These are phyloP conservation scores for Idaea dimidiata DNA, from an alignment of 2,888 invertebrate species.

Conservation along the genomic window DNA sequence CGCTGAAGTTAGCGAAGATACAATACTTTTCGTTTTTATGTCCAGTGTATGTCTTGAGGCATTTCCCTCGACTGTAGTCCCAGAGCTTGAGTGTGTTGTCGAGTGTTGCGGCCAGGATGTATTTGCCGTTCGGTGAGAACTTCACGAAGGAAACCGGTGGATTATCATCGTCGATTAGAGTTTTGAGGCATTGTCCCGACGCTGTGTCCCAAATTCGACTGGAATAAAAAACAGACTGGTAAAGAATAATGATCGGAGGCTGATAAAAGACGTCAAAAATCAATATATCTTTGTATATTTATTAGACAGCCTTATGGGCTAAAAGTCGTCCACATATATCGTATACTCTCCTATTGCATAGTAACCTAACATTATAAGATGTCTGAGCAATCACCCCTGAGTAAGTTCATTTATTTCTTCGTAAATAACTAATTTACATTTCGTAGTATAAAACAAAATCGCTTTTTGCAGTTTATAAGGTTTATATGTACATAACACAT, in stretches of 20 bases:
- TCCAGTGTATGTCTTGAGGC: conserved; percentile 98
- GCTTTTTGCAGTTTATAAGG: too few relatives aligned
- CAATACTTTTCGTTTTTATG: conserved; percentile 99
- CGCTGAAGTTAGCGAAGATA: conserved; percentile 99
- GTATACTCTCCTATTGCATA: too few relatives aligned
- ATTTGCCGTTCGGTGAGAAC: conserved; percentile 99
- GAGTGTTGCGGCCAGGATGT: conserved; percentile 97
- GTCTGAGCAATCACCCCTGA: too few relatives aligned
- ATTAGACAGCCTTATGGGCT: too few relatives aligned
- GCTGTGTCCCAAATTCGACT: conserved; percentile 99
- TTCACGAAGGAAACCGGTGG: conserved; percentile 99
- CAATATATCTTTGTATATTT: background rate
- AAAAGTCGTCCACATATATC: too few relatives aligned
- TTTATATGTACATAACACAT: too few relatives aligned
- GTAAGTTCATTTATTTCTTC: too few relatives aligned
- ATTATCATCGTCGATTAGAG: conserved; percentile 99
- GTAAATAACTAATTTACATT: too few relatives aligned
- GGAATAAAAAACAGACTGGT: conserved; percentile 40
- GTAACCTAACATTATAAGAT: too few relatives aligned
- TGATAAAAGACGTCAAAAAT: background rate
- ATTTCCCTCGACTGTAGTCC: conserved; percentile 99
- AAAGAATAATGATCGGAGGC: too few relatives aligned
- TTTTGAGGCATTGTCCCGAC: conserved; percentile 99
- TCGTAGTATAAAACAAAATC: too few relatives aligned
- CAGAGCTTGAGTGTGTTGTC: conserved; percentile 99